phyloP scores from a whole-genome alignment of 2,888 invertebrate genomes.

The Synanthedon formicaeformis region DNA sequence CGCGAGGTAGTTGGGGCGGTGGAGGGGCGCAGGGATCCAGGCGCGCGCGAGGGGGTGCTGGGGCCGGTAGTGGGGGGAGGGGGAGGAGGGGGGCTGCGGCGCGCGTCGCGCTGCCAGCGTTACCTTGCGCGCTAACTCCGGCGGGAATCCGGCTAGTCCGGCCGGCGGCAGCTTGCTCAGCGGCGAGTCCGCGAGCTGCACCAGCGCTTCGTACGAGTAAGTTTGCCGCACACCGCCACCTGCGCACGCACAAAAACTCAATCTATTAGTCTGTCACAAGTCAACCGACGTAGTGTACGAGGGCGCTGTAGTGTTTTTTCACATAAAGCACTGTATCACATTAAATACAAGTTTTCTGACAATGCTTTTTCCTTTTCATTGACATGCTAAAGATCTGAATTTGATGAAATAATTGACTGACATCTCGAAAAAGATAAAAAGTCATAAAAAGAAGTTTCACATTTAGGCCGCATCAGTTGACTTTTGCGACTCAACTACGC shows the following conservation, averaged over 20 bases:
- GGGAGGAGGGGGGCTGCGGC: constrained; percentile 12
- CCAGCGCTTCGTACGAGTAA: constrained; percentile 66
- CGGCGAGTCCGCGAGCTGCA: constrained; percentile 68
- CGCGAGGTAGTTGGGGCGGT: constrained; percentile 59
- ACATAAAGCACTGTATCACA: no score
- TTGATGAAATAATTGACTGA: no score
- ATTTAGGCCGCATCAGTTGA: no score
- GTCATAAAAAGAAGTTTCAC: no score
- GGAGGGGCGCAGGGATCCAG: constrained; percentile 34
- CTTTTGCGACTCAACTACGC: no score
- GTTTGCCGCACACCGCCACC: constrained; percentile 47
- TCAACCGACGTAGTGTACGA: no score
- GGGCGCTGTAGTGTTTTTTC: no score
- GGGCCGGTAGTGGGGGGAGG: constrained; percentile 8
- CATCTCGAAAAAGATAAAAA: no score
- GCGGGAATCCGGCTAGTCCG: constrained; percentile 57
- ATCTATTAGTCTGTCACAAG: no score
- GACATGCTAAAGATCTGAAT: no score
- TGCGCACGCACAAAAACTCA: constrained; percentile 16
- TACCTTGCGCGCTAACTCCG: constrained; percentile 69
- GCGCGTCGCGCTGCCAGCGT: constrained; percentile 29
- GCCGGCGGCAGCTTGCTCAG: constrained; percentile 66
- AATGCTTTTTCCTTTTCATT: no score
- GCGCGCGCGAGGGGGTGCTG: constrained; percentile 7
- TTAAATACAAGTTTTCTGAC: no score